These are phyloP conservation scores for Xanthia icteritia DNA, from an alignment of 2,888 invertebrate genomes.

Conservation along the genomic window DNA sequence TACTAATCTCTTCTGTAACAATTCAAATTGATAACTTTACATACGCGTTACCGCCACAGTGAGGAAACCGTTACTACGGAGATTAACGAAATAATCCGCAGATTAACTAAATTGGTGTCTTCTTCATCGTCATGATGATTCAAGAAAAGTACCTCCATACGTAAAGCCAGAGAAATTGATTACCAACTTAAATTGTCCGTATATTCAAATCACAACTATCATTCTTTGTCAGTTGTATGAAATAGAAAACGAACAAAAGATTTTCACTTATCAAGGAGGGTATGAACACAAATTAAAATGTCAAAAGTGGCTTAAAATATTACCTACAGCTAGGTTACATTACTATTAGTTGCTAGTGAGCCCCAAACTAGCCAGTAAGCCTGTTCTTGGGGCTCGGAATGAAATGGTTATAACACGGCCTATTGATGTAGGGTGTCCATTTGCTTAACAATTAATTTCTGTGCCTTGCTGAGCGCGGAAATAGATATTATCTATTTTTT, in stretches of 20 bases:
- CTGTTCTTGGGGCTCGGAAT: not conserved
- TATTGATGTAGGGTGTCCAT: not conserved
- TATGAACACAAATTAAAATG: not conserved
- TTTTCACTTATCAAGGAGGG: not conserved
- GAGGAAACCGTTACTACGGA: slow-evolving; percentile 14
- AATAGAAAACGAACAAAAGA: not conserved
- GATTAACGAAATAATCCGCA: slow-evolving; percentile 25
- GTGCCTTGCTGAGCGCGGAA: not conserved
- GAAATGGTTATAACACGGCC: not conserved
- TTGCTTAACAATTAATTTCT: not conserved
- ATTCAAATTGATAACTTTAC: slow-evolving; percentile 41
- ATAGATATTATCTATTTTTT: not conserved
- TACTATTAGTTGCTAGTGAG: not conserved
- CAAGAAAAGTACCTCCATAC: not conserved
- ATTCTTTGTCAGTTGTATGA: not conserved
- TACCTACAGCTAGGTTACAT: not conserved
- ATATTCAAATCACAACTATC: not conserved
- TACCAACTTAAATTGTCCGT: not conserved
- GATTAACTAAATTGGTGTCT: slow-evolving; percentile 36
- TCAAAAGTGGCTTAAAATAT: not conserved
- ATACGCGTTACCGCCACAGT: slow-evolving; percentile 7
- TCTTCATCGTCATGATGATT: slow-evolving; percentile 5
- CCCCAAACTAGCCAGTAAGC: not conserved
- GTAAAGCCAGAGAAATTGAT: not conserved
- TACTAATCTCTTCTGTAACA: slow-evolving; percentile 25